Evolutionary conservation across 53 echinoderm and acorn worm species (phyloP), one percentile per base, ranked within the genome.

Genomic region (Crossaster papposus): DNA sequence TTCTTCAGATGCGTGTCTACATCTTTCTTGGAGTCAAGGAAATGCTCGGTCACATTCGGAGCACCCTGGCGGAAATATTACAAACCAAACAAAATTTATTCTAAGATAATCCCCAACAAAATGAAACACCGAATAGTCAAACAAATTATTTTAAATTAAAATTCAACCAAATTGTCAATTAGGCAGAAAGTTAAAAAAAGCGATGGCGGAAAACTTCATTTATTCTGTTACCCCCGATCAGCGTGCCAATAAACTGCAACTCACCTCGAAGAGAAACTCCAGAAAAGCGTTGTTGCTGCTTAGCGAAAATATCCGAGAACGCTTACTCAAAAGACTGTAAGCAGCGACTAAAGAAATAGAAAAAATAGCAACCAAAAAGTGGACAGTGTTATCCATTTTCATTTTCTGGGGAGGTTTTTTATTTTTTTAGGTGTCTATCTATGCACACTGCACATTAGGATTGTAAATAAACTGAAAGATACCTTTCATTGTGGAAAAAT

Each of bases 201-300:
- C n/a, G n/a, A n/a, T n/a, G n/a, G n/a, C n/a, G n/a, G n/a, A n/a
- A 44, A 44, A 44, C 44, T 44, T 0, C 6, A 44, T 44, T 7
- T 44, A 44, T 44, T 44, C 44, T 44, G 9, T 44, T 44, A 44
- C 44, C 44, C 44, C 44, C 9, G 44, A 44, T 44, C 44, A 44
- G 9, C 44, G 9, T 44, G 44, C 44, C 44, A 68, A 75, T 80
- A 15, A 63, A 89, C 24, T 35, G 11, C 13, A 1, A 52, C 85
- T 93, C 65, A 98, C 98, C 98, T 98, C 98, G 90, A 98, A 91
- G 23, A 98, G 84, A 70, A 98, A 98, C 72, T 98, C 98, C 52
- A 98, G 83, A 85, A 98, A 94, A 9, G 98, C 92, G 92, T 98
- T 98, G 83, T 98, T 96, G 82, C 93, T 96, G 68, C 90, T 93